Conservation (phyloP, 2,113 vertebrate species). For the Apteryx mantelli region DNA sequence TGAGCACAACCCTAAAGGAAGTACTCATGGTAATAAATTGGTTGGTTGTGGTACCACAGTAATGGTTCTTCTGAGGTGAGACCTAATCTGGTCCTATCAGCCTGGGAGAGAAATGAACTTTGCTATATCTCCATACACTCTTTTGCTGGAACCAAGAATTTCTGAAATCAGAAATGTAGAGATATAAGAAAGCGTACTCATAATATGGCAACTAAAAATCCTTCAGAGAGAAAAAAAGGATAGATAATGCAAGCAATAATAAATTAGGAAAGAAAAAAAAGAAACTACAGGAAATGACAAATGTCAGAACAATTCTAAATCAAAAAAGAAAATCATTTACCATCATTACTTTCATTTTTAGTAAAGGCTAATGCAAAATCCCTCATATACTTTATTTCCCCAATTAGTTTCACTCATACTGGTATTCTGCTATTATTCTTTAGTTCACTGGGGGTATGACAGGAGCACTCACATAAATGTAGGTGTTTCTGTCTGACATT, state of each 20-base stretch:
- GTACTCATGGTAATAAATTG: neutral
- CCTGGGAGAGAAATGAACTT: neutral
- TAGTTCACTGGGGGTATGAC: accelerated
- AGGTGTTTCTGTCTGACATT: neutral
- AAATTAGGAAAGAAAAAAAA: neutral
- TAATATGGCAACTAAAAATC: neutral
- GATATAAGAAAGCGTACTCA: neutral
- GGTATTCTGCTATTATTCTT: neutral
- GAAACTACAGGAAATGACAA: neutral
- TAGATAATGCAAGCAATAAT: neutral
- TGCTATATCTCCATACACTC: neutral
- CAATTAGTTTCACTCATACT: neutral
- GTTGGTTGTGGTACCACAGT: neutral
- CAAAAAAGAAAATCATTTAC: neutral
- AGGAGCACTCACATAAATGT: neutral
- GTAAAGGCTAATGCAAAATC: neutral
- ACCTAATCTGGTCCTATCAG: neutral
- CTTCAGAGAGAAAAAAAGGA: neutral
- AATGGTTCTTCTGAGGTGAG: neutral
- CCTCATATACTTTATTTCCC: neutral
- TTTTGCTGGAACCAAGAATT: neutral
- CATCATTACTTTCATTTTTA: neutral
- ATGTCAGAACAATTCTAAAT: neutral
- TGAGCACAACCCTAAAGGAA: neutral
- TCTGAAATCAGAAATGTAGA: neutral